Base-by-base conservation (phyloP, 1,140 invertebrate genomes). In the Trinorchestia longiramus region DNA sequence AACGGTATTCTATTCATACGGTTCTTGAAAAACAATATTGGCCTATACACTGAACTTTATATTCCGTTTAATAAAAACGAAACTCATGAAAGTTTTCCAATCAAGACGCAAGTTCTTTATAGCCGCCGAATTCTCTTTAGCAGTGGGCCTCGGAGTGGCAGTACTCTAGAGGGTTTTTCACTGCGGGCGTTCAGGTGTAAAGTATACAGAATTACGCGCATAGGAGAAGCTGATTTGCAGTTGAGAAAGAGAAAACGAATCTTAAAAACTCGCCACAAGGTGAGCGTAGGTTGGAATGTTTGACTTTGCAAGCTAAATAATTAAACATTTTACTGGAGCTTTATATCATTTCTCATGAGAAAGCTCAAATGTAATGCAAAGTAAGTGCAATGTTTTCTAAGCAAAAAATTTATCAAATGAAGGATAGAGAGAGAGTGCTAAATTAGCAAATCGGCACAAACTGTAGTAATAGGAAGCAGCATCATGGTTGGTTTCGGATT, bases 191-290 rank as follows among this genome's bases (percentile, higher is more conserved):
- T 47, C 44, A 94, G 8, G 44, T 47, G 92, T 94, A 94, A 94
- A 94, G 92, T 94, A 44, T 94, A 94, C 6, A 45, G 92, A 94
- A 94, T 94, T 94, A 94, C 44, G 43, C 41, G 92, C 92, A 47
- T n/a, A n/a, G 17, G 40, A 94, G 92, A 94, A 44, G 41, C 41
- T 94, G 43, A 94, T 94, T 94, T 94, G 92, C 92, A 94, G 92
- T 43, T 45, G 92, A 47, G 44, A 6, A 45, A 15, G 43, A 94
- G 92, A 94, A 94, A 94, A 94, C 44, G 43, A 40, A 15, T 40
- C 92, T 94, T 47, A 94, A 94, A 94, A 94, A 28, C 43, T 42
- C 43, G 88, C 41, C 88, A 28, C 41, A 91, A 42, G 15, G 88
- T 28, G 88, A 8, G 3, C 41, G 88, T 41, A 91, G 41, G 28